Percentiles rank a stretch among this genome's conserved stretches.
These are phyloP conservation scores for Nasonia giraulti DNA, from an alignment of 1,140 invertebrate genomes.

Conservation along the genomic window DNA sequence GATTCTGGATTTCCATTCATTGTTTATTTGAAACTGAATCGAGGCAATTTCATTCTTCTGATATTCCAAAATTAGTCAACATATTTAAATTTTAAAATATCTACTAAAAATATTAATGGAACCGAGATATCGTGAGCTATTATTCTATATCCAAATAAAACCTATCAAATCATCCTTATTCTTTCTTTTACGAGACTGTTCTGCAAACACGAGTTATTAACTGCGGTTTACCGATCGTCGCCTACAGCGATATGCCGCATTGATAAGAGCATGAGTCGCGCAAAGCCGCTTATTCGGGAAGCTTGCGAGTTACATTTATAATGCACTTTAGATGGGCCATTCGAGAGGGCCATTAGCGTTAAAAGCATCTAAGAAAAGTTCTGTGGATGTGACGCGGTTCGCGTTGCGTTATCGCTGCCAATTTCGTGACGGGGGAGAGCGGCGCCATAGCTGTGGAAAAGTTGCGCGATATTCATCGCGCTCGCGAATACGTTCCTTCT, in stretches of 20 bases:
- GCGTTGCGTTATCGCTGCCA: slow-evolving; percentile 36
- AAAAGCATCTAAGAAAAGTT: slow-evolving; percentile 40
- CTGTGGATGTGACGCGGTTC: not conserved
- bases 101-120: no score
- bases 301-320: slow-evolving; percentile 21
- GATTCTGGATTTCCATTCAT: no score
- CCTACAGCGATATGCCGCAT: not conserved
- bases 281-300: not conserved
- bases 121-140: no score
- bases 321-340: slow-evolving; percentile 34
- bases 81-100: no score
- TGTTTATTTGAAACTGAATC: no score
- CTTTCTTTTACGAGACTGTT: not conserved
- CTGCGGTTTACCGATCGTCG: slow-evolving; percentile 6
- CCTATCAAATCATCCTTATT: not conserved
- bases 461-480: slow-evolving; percentile 11
- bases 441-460: not conserved
- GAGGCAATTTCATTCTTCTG: no score
- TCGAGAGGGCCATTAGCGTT: slow-evolving; percentile 39
- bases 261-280: slow-evolving; percentile 4
- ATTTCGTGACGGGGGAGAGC: slow-evolving; percentile 5
- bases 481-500: not conserved
- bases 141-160: not conserved
- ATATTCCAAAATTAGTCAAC: no score
- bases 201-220: slow-evolving; percentile 22